These are phyloP conservation scores for Oeneis ivallda DNA, from an alignment of 2,888 invertebrate species.

Conservation along the genomic window DNA sequence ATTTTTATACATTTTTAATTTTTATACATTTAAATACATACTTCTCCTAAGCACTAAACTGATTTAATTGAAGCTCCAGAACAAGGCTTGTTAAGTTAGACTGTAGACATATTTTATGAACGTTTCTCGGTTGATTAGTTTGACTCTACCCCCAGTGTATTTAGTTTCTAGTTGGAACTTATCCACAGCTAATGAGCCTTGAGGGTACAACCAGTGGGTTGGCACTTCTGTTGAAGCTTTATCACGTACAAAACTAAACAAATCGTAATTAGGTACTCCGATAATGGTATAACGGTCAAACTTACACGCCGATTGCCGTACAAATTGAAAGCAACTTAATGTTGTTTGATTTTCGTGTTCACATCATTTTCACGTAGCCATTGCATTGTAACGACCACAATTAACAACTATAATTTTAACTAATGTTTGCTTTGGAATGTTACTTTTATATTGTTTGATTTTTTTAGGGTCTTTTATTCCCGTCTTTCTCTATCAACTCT, in stretches of 20 bases:
- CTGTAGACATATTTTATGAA: neutral
- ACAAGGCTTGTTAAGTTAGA: too few relatives aligned
- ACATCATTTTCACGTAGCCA: slow-evolving; percentile 4
- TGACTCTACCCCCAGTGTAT: neutral
- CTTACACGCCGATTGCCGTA: slow-evolving; percentile 28
- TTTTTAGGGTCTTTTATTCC: neutral
- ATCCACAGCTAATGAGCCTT: too few relatives aligned
- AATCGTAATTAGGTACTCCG: slow-evolving; percentile 31
- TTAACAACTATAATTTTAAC: slow-evolving; percentile 16
- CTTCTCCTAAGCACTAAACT: too few relatives aligned
- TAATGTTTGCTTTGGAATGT: slow-evolving; percentile 6
- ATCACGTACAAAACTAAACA: slow-evolving; percentile 27
- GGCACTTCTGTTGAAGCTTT: neutral
- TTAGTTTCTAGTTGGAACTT: neutral
- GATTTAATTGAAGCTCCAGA: neutral
- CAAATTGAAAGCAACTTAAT: slow-evolving; percentile 29
- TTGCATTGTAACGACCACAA: slow-evolving; percentile 4
- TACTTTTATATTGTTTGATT: slow-evolving; percentile 1
- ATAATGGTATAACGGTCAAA: slow-evolving; percentile 35
- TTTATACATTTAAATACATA: too few relatives aligned
- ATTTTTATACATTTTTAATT: too few relatives aligned
- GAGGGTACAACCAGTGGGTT: neutral
- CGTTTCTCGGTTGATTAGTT: too few relatives aligned
- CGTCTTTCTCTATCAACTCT: neutral
- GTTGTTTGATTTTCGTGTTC: slow-evolving; percentile 32